phyloP scores from a whole-genome alignment of 1,140 invertebrate species.

The Brachionus rubens region DNA sequence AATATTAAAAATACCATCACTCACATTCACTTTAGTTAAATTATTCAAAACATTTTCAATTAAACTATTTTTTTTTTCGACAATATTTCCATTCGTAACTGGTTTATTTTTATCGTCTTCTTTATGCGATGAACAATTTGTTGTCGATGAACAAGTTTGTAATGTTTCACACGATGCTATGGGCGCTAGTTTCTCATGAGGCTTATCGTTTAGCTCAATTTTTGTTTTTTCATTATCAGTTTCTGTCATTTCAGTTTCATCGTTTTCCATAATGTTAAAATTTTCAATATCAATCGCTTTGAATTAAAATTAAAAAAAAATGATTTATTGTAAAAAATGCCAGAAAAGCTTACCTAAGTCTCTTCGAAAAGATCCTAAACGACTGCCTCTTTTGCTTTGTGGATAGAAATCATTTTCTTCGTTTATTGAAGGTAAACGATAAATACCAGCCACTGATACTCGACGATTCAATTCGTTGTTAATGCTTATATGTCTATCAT shows the following conservation, averaged over 20 bases:
- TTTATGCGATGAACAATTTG: background rate
- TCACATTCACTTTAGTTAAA: slow-evolving; percentile 17
- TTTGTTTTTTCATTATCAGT: background rate
- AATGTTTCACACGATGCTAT: slow-evolving; percentile 59
- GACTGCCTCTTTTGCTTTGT: background rate
- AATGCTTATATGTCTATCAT: slow-evolving; percentile 14
- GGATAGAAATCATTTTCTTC: slow-evolving; percentile 13
- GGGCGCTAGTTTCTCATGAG: slow-evolving; percentile 54
- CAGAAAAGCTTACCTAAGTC: background rate
- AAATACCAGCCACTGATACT: slow-evolving; percentile 29
- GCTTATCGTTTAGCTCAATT: slow-evolving; percentile 49
- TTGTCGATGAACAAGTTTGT: slow-evolving; percentile 33
- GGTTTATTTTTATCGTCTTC: background rate
- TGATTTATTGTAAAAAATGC: background rate
- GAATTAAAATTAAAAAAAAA: background rate
- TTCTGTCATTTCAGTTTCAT: background rate
- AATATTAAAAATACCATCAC: slow-evolving; percentile 12
- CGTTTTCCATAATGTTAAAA: slow-evolving; percentile 13
- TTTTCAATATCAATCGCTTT: slow-evolving; percentile 34
- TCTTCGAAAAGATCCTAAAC: background rate
- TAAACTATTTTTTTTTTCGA: slow-evolving; percentile 2
- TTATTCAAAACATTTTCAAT: slow-evolving; percentile 37
- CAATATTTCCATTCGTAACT: background rate
- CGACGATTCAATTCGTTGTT: slow-evolving; percentile 36
- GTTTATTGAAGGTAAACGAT: background rate